phyloP scores from a whole-genome alignment of 2,113 vertebrate genomes.

The Zosterops hypoxanthus region DNA sequence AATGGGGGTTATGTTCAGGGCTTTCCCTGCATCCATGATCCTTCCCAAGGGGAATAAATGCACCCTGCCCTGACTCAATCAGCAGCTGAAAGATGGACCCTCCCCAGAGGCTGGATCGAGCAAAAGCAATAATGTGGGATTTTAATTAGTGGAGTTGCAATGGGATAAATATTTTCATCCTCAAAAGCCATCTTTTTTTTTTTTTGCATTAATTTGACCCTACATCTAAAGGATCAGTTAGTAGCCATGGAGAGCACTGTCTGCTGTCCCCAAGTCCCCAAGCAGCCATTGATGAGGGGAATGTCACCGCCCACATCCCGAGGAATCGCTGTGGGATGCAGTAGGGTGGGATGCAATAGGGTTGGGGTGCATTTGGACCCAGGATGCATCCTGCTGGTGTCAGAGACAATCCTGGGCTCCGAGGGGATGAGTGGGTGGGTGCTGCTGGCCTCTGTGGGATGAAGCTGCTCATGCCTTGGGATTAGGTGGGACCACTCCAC shows the following conservation, averaged over 20 bases:
- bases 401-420: neutral
- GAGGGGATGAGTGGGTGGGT: rapidly evolving
- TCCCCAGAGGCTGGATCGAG: neutral
- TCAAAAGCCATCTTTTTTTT: rapidly evolving
- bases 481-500: neutral
- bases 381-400: rapidly evolving
- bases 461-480: neutral
- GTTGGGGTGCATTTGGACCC: neutral
- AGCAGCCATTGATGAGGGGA: neutral
- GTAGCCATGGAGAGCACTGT: neutral
- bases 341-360: rapidly evolving
- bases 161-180: rapidly evolving
- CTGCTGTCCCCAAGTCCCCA: neutral
- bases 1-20: neutral
- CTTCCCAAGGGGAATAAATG: neutral
- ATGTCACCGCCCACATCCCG: neutral
- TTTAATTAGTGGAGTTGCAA: neutral
- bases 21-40: neutral
- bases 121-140: neutral
- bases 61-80: rapidly evolving
- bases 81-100: neutral
- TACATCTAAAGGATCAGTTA: rapidly evolving
- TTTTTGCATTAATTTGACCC: neutral
- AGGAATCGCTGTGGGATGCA: neutral
- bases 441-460: rapidly evolving